Evolutionary conservation across 2,888 invertebrate species (phyloP).

Genomic region (Shargacucullia verbasci): DNA sequence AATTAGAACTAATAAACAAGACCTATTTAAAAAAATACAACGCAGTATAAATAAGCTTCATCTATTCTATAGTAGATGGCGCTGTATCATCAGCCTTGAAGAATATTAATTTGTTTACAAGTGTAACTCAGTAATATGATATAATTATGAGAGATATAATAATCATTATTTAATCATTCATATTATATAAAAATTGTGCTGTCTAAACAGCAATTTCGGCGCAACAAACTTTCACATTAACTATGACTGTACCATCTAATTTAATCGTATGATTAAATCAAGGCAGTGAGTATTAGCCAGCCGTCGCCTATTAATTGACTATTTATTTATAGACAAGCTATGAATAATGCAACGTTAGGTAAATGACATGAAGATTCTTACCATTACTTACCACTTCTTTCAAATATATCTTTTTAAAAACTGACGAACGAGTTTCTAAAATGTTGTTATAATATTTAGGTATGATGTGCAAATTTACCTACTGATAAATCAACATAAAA

Average conservation of each 20-base stretch:
- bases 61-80: slow-evolving; percentile 44
- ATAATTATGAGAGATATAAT: no score
- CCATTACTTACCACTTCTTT: slow-evolving; percentile 13
- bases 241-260: slow-evolving; percentile 30
- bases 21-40: not conserved
- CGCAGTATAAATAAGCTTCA: not conserved
- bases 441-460: no score
- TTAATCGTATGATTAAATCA: slow-evolving; percentile 42
- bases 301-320: slow-evolving; percentile 38
- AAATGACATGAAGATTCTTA: slow-evolving; percentile 35
- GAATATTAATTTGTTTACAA: not conserved
- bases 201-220: slow-evolving; percentile 5
- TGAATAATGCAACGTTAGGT: slow-evolving; percentile 45
- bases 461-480: no score
- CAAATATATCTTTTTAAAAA: not conserved
- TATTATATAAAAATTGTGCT: no score
- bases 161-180: no score
- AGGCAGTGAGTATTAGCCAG: slow-evolving; percentile 20
- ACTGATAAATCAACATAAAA: no score
- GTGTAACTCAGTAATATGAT: not conserved
- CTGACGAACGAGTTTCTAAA: no score
- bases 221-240: slow-evolving; percentile 21
- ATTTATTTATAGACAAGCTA: slow-evolving; percentile 38
- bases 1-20: no score
- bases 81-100: not conserved